phyloP scores from a whole-genome alignment of 2,113 vertebrate species.

The Procavia capensis region DNA sequence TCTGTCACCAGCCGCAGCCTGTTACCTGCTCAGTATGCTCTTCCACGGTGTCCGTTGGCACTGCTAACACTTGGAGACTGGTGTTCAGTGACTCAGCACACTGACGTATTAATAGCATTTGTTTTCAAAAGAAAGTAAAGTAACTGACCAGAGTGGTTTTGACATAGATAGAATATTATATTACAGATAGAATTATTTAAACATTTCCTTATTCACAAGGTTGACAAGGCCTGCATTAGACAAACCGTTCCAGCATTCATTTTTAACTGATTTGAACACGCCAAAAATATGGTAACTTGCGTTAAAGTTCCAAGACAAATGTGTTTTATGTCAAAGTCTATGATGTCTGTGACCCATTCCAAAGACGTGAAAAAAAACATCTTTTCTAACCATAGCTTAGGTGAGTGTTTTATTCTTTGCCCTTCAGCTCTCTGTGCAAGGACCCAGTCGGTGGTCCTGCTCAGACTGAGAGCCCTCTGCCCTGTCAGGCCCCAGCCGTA shows the following conservation, averaged over 20 bases:
- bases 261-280: background rate
- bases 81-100: background rate
- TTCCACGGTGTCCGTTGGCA: background rate
- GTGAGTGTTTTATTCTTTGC: background rate
- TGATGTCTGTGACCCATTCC: background rate
- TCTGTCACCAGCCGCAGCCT: background rate
- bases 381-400: background rate
- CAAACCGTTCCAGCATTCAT: background rate
- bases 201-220: background rate
- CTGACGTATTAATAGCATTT: background rate
- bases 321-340: background rate
- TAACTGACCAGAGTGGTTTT: background rate
- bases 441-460: background rate
- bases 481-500: background rate
- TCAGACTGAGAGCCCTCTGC: background rate
- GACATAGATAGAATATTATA: no score
- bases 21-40: background rate
- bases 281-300: background rate
- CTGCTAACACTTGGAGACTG: background rate
- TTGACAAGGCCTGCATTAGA: background rate
- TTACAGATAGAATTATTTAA: conserved; percentile 3
- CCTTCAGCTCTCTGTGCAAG: background rate
- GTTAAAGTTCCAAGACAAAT: conserved; percentile 24
- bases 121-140: background rate
- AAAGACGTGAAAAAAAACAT: background rate